Evolutionary conservation across 1,140 invertebrate species (phyloP), one percentile per base, ranked within the genome.

Genomic region (Anastatus disparis): DNA sequence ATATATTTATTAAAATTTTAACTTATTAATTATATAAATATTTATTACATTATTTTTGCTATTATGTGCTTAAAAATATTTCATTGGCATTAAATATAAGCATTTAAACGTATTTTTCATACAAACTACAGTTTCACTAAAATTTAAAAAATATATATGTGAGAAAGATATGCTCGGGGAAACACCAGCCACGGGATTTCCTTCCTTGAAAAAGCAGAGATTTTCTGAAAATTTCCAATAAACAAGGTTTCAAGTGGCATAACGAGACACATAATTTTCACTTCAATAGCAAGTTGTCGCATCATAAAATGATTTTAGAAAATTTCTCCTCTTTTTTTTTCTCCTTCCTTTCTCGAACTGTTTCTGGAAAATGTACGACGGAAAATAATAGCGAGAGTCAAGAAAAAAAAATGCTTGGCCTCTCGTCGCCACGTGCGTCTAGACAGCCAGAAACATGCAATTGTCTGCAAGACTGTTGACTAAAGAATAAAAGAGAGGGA

Each of bases 391-490:
- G 31, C 62, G 65, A 75, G 70, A 70, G 27, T 29, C n/a, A n/a
- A n/a, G n/a, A n/a, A n/a, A n/a, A n/a, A n/a, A n/a, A n/a, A n/a
- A n/a, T n/a, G n/a, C n/a, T n/a, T n/a, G n/a, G n/a, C n/a, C n/a
- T 10, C 4, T 35, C 31, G 31, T 44, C 7, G 42, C 69, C 75
- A 73, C 35, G 62, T 4, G 20, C 72, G 82, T 83, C 82, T 83
- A 83, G 82, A 83, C 82, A 81, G 78, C 76, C 74, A 17, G 24
- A 35, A 35, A 15, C 50, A 73, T 70, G 76, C 76, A 79, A 82
- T 82, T 80, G 80, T 81, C 78, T 83, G 76, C 72, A 24, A n/a
- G n/a, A n/a, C n/a, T n/a, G n/a, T n/a, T n/a, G n/a, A n/a, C n/a
- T n/a, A n/a, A 71, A 79, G 74, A 75, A 75, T 59, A 76, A 73